Evolutionary conservation across 1,140 invertebrate genomes (phyloP).

Genomic region (Dufourea novaeangliae): DNA sequence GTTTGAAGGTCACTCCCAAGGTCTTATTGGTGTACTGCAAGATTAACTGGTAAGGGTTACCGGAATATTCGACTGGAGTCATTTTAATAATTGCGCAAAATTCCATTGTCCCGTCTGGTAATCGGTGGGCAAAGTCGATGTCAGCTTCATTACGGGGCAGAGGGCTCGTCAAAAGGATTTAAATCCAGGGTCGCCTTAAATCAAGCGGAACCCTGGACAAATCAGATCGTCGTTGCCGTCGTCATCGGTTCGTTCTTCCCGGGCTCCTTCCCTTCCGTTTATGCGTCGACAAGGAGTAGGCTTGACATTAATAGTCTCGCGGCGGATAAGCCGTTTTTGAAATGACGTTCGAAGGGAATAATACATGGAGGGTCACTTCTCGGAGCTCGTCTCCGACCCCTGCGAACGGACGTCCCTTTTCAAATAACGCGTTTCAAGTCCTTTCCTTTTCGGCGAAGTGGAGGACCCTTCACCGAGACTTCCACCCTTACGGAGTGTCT

Average conservation of each 20-base stretch:
- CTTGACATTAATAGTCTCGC: conserved; percentile 68
- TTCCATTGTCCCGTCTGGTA: neutral
- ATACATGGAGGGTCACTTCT: conserved; percentile 71
- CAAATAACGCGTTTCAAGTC: conserved; percentile 63
- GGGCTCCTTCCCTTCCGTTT: conserved; percentile 56
- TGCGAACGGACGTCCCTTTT: conserved; percentile 59
- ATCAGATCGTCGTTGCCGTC: conserved; percentile 43
- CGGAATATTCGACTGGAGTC: conserved; percentile 3
- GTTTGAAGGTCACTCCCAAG: neutral
- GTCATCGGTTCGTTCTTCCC: conserved; percentile 34
- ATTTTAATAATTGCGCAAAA: conserved; percentile 29
- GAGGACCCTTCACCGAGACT: conserved; percentile 58
- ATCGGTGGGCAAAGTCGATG: conserved; percentile 25
- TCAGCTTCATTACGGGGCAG: conserved; percentile 44
- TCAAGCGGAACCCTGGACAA: conserved; percentile 52
- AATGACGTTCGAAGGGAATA: conserved; percentile 71
- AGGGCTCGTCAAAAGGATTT: conserved; percentile 40
- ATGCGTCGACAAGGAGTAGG: conserved; percentile 57
- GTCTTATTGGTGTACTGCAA: neutral
- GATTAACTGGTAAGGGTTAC: no score
- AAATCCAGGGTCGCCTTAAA: conserved; percentile 45
- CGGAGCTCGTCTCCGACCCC: conserved; percentile 45
- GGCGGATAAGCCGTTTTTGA: conserved; percentile 68
- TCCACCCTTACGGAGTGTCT: conserved; percentile 52
- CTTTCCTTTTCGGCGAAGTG: conserved; percentile 65